These are phyloP conservation scores for Rutpela maculata DNA, from an alignment of 2,888 invertebrate genomes.

Conservation along the genomic window DNA sequence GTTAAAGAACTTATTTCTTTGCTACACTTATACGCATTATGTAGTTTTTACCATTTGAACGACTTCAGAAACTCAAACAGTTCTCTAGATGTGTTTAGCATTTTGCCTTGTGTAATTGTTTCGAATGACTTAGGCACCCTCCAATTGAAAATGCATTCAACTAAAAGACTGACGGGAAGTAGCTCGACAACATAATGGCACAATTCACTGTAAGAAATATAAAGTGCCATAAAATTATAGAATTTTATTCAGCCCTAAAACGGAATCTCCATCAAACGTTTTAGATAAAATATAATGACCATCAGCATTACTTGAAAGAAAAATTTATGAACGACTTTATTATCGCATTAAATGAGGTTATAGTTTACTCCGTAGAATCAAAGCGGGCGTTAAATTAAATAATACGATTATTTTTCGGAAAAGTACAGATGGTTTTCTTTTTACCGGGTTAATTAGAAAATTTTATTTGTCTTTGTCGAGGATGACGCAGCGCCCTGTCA, in stretches of 20 bases:
- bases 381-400: slow-evolving; percentile 55
- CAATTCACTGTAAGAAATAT: slow-evolving; percentile 70
- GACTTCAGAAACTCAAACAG: slow-evolving; percentile 8
- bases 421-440: slow-evolving; percentile 26
- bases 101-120: slow-evolving; percentile 34
- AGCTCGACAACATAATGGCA: slow-evolving; percentile 69
- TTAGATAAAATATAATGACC: slow-evolving; percentile 69
- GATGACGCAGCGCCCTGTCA: slow-evolving; percentile 17
- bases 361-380: slow-evolving; percentile 60
- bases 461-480: slow-evolving; percentile 18
- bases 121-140: slow-evolving; percentile 48
- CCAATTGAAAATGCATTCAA: slow-evolving; percentile 54
- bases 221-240: slow-evolving; percentile 72
- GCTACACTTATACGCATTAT: not conserved
- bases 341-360: slow-evolving; percentile 63
- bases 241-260: slow-evolving; percentile 70
- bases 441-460: slow-evolving; percentile 26
- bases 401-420: slow-evolving; percentile 33
- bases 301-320: slow-evolving; percentile 64
- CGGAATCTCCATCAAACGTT: slow-evolving; percentile 68
- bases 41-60: not conserved
- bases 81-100: slow-evolving; percentile 22
- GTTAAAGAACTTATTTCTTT: not conserved
- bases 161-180: slow-evolving; percentile 64
- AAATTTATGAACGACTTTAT: slow-evolving; percentile 66